phyloP scores from a whole-genome alignment of 2,797 vertebrate species.

The Fundulus diaphanus region DNA sequence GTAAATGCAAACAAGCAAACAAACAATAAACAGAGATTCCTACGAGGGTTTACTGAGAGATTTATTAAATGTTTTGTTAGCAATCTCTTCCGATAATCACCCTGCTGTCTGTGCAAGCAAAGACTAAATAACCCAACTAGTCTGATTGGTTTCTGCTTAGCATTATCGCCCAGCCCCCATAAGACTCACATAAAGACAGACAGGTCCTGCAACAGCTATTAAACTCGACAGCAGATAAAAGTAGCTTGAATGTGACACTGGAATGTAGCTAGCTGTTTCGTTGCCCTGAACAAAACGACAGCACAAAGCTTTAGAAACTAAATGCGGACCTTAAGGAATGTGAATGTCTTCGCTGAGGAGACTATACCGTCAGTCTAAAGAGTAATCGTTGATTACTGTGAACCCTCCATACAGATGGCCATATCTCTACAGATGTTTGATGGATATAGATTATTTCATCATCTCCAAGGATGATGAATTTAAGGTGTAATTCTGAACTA shows the following conservation, averaged over 20 bases:
- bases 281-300: slow-evolving; percentile 17
- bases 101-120: slow-evolving; percentile 16
- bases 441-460: background rate
- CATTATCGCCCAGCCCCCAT: slow-evolving; percentile 41
- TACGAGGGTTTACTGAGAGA: background rate
- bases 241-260: slow-evolving; percentile 19
- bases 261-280: slow-evolving; percentile 8
- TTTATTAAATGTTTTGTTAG: slow-evolving; percentile 25
- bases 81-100: slow-evolving; percentile 15
- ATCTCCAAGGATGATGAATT: background rate
- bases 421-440: background rate
- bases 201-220: slow-evolving; percentile 16
- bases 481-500: background rate
- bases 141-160: slow-evolving; percentile 34
- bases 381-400: background rate
- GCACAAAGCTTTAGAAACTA: slow-evolving; percentile 15
- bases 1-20: no score
- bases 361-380: background rate
- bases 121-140: slow-evolving; percentile 58
- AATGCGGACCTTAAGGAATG: background rate
- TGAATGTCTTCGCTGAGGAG: background rate
- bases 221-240: slow-evolving; percentile 42
- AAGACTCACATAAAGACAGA: slow-evolving; percentile 36
- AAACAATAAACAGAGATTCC: background rate
- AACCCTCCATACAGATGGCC: background rate